Percentiles rank a stretch among this genome's conserved stretches.
Evolutionary conservation across 2,888 invertebrate genomes (phyloP).

Genomic region (Clivina fossor): DNA sequence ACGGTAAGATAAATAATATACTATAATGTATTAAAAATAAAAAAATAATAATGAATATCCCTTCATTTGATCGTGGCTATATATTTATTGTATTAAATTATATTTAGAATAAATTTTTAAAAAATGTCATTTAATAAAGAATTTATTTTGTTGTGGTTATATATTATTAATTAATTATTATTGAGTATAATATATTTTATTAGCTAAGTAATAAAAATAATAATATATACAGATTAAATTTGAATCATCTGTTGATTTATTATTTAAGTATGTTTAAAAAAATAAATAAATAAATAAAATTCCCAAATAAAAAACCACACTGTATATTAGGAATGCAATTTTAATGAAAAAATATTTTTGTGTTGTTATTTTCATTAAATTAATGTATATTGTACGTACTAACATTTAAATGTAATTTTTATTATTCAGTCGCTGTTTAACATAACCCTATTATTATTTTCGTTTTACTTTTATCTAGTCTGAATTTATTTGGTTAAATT

Average conservation of each 20-base stretch:
- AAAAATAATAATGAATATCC: conserved; percentile 1
- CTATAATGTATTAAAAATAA: neutral
- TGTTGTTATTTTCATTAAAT: neutral
- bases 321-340: neutral
- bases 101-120: conserved; percentile 18
- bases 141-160: conserved; percentile 5
- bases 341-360: neutral
- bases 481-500: neutral
- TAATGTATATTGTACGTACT: neutral
- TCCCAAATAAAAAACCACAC: neutral
- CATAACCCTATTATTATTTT: neutral
- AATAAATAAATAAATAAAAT: neutral
- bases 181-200: too few species aligned
- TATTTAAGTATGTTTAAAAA: too few species aligned
- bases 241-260: too few species aligned
- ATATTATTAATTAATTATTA: too few species aligned
- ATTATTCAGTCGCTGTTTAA: neutral
- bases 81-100: conserved; percentile 23
- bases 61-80: conserved; percentile 20
- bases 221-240: too few species aligned
- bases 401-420: neutral
- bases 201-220: neutral
- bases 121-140: conserved; percentile 11
- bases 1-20: conserved; percentile 18
- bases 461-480: neutral